Conservation (phyloP, 2,113 vertebrate genomes). For the Macrotis lagotis region DNA sequence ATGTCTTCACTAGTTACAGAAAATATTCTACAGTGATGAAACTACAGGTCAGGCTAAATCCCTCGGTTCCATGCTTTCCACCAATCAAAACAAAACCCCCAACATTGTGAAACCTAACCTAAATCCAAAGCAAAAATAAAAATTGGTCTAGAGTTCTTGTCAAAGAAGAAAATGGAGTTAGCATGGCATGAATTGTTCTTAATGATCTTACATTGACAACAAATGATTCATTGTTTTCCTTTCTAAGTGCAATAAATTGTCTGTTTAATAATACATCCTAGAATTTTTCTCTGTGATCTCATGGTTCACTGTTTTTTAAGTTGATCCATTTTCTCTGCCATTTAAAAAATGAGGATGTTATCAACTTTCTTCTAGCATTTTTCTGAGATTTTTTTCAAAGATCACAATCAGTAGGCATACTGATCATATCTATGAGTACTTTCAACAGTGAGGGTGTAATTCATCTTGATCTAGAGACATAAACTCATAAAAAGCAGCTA, state of each 20-base stretch:
- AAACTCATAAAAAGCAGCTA: not conserved
- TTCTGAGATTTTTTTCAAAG: not conserved
- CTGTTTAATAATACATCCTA: not conserved
- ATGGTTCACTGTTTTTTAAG: not conserved
- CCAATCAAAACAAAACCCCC: not conserved
- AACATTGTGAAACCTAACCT: not conserved
- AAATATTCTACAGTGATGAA: too few species aligned
- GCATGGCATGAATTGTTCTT: not conserved
- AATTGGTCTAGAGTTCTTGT: not conserved
- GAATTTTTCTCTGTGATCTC: not conserved
- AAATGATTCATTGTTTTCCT: not conserved
- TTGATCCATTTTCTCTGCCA: not conserved
- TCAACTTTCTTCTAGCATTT: not conserved
- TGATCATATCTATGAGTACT: not conserved
- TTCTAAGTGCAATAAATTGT: not conserved
- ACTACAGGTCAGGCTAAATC: too few species aligned
- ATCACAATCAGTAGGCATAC: not conserved
- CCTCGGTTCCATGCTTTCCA: too few species aligned
- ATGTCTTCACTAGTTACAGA: not conserved
- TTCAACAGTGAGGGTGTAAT: not conserved
- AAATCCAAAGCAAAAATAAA: not conserved
- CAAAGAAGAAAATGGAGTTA: not conserved
- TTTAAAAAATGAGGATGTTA: not conserved
- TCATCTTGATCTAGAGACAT: not conserved
- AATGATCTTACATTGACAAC: not conserved